Evolutionary conservation across 2,113 vertebrate genomes (phyloP).

Genomic region (Indicator indicator): DNA sequence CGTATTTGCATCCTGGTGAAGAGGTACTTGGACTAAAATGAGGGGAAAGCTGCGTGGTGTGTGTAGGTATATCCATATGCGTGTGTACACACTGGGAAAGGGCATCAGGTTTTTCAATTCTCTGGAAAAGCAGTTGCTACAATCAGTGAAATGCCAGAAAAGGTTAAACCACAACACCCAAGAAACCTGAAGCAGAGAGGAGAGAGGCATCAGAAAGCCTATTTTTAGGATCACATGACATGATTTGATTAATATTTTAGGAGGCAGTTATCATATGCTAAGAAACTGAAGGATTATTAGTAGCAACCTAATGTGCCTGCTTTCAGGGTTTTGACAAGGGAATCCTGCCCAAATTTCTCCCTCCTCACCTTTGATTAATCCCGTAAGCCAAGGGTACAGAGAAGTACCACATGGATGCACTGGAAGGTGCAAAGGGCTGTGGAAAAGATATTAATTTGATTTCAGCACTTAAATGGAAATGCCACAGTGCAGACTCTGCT

Average conservation of each 20-base stretch:
- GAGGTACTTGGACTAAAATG: not conserved
- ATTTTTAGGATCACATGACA: slow-evolving; percentile 72
- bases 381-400: not conserved
- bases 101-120: slow-evolving; percentile 54
- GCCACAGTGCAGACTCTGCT: accelerated
- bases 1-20: not conserved
- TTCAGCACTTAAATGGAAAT: not conserved
- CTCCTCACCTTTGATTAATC: not conserved
- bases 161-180: slow-evolving; percentile 69
- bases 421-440: not conserved
- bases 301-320: not conserved
- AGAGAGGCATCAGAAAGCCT: slow-evolving; percentile 55
- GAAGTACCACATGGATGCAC: not conserved
- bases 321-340: not conserved
- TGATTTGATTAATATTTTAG: slow-evolving; percentile 75
- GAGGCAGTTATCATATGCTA: slow-evolving; percentile 62
- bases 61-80: not conserved
- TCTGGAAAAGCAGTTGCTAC: slow-evolving; percentile 64
- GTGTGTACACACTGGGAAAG: slow-evolving; percentile 45
- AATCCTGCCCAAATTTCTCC: not conserved
- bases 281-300: slow-evolving; percentile 53
- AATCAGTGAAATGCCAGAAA: slow-evolving; percentile 76
- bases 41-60: not conserved
- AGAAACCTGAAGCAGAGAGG: slow-evolving; percentile 48
- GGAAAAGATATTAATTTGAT: not conserved